phyloP scores from a whole-genome alignment of 2,888 invertebrate genomes.

The Papilio gigon region DNA sequence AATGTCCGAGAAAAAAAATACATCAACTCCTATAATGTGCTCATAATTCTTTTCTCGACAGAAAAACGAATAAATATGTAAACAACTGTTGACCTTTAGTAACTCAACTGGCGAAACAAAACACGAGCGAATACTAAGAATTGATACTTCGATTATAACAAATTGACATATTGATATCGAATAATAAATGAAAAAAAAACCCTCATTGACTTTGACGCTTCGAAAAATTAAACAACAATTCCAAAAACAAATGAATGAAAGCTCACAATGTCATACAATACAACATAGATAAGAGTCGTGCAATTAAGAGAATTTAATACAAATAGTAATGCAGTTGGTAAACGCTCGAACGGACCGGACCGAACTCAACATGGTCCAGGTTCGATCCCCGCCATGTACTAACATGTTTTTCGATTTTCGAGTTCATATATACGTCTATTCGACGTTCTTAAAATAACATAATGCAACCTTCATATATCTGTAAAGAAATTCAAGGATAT shows the following conservation, averaged over 20 bases:
- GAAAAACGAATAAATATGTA: conserved; percentile 20
- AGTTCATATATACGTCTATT: no score
- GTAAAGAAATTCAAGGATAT: no score
- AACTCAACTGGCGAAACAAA: conserved; percentile 17
- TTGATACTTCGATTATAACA: background rate
- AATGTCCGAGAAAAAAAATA: conserved; percentile 4
- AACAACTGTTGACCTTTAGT: conserved; percentile 32
- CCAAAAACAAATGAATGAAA: no score
- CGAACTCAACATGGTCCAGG: no score
- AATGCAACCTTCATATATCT: no score
- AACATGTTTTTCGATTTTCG: no score
- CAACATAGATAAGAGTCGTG: background rate
- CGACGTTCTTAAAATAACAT: no score
- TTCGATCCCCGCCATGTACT: no score
- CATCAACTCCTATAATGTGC: conserved; percentile 10
- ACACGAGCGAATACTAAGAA: conserved; percentile 22
- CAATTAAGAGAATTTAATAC: no score
- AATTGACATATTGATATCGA: conserved; percentile 1
- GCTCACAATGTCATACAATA: background rate
- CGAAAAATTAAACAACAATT: no score
- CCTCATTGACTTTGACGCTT: background rate
- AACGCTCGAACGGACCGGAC: no score
- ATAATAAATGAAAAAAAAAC: background rate
- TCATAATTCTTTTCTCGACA: conserved; percentile 25
- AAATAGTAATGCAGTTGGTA: no score